These are phyloP conservation scores for Neodiprion lecontei DNA, from an alignment of 1,140 invertebrate genomes.

Conservation along the genomic window DNA sequence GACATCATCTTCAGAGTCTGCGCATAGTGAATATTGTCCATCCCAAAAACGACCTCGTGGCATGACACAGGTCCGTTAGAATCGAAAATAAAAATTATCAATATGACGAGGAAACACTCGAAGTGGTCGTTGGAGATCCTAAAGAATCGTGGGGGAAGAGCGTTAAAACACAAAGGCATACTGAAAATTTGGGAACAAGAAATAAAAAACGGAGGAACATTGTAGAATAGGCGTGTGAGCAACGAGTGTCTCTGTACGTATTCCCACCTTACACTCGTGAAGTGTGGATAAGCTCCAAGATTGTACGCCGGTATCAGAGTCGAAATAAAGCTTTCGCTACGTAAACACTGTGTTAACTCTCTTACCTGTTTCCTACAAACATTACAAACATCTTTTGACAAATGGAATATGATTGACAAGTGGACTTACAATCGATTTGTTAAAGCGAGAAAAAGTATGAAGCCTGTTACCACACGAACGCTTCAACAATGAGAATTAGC, in stretches of 20 bases:
- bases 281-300: too few relatives aligned
- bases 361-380: too few relatives aligned
- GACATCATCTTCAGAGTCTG: conserved; percentile 2
- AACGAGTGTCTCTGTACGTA: too few relatives aligned
- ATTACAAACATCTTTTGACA: conserved; percentile 26
- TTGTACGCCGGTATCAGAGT: too few relatives aligned
- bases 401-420: conserved; percentile 27
- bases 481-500: conserved; percentile 32
- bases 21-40: neutral
- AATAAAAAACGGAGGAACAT: conserved; percentile 10
- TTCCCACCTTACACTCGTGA: too few relatives aligned
- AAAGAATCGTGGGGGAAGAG: conserved; percentile 22
- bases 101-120: conserved; percentile 26
- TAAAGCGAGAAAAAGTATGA: conserved; percentile 26
- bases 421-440: conserved; percentile 32
- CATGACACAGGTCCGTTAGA: conserved; percentile 15
- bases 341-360: too few relatives aligned
- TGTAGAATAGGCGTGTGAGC: too few relatives aligned
- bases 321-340: too few relatives aligned
- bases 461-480: conserved; percentile 32
- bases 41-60: neutral
- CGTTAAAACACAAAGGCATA: conserved; percentile 24
- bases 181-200: conserved; percentile 24
- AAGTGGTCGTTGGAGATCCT: conserved; percentile 28
- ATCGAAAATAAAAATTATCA: conserved; percentile 29